These are phyloP conservation scores for Hydropsyche betteni DNA, from an alignment of 2,888 invertebrate species.

Conservation along the genomic window DNA sequence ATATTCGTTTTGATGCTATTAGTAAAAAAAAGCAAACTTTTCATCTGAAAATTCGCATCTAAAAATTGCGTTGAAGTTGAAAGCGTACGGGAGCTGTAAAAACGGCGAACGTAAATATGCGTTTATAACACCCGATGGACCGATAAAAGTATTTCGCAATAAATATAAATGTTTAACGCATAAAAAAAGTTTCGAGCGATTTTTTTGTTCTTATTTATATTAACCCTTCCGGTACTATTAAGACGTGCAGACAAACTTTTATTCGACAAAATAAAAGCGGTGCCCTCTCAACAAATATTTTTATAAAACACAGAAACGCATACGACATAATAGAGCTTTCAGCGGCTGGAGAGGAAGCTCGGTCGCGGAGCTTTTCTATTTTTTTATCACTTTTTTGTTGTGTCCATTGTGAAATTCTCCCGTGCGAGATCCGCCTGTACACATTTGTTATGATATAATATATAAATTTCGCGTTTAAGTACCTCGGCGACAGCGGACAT, in stretches of 20 bases:
- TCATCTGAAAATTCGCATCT: slow-evolving; percentile 1
- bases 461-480: slow-evolving; percentile 2
- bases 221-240: slow-evolving; percentile 31
- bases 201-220: slow-evolving; percentile 19
- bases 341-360: no score
- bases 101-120: slow-evolving; percentile 27
- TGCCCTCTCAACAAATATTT: no score
- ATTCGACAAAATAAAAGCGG: slow-evolving; percentile 10
- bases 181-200: slow-evolving; percentile 9
- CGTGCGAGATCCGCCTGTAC: neutral
- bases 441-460: no score
- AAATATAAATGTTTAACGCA: slow-evolving; percentile 29
- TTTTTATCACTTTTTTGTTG: no score
- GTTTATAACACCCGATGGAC: slow-evolving; percentile 19
- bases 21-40: no score
- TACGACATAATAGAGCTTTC: no score
- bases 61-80: slow-evolving; percentile 25
- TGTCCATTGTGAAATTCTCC: slow-evolving; percentile 3
- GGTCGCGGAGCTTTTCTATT: no score
- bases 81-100: slow-evolving; percentile 15
- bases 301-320: no score
- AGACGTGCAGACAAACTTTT: neutral
- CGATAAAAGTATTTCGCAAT: slow-evolving; percentile 28
- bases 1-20: no score
- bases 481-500: slow-evolving; percentile 26